Base-by-base conservation (phyloP, 1,140 invertebrate species). In the Trigoniulus corallinus region DNA sequence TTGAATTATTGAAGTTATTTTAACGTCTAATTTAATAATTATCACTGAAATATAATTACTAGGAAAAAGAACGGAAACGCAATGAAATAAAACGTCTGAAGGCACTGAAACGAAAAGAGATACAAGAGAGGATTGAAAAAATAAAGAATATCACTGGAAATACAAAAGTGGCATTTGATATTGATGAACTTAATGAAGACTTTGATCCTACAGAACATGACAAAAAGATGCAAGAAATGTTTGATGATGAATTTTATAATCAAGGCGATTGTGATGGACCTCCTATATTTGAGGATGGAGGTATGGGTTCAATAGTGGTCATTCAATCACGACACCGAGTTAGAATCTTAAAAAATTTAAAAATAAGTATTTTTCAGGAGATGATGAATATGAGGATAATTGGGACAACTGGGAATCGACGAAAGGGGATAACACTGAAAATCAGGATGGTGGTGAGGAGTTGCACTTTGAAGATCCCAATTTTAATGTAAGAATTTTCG, bases 141-240 rank as follows among this genome's bases (percentile, higher is more conserved):
- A 66, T 97, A 3, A 86, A 87, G 69, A 78, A 87, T 63, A 80
- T 94, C n/a, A 88, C 88, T 34, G 92, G 89, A 34, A 84, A 83
- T 62, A 65, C 59, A 26, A 26, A 55, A 47, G 45, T 74, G 50
- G 64, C 72, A 15, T 75, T 83, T 56, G 67, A 74, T 59, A 67
- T 72, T 34, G 60, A 74, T 7, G 76, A 80, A 60, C 62, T 83
- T 1, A 79, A 93, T 52, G 81, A 75, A n/a, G 92, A 97, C 62
- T 98, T 96, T 68, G 88, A 97, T 71, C 88, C 91, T 0, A 77
- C 77, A 22, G 79, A 83, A 53, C 80, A 96, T 65, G 92, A 97
- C 64, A 69, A 72, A 51, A 76, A 80, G 58, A 97, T 98, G 93
- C 69, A 78, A 56, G 72, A 80, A 60, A 65, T 93, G 42, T 95